A percentile compares a stretch with the other conserved stretches of the same genome.
Evolutionary conservation across 2,888 invertebrate genomes (phyloP).

Genomic region (Pristionchus japonicus): DNA sequence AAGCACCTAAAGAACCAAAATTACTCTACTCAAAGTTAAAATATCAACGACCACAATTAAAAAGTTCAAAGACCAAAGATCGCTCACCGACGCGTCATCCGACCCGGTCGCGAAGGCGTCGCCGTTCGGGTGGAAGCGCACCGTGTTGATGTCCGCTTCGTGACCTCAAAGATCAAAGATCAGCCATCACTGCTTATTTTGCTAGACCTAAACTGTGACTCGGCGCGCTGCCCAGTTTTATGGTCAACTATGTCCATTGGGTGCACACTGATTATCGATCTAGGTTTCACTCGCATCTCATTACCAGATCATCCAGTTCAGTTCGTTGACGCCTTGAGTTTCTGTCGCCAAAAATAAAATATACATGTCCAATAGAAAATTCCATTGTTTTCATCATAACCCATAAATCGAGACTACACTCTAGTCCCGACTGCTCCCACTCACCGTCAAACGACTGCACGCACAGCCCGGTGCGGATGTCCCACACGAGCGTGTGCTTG

Average conservation of each 20-base stretch:
- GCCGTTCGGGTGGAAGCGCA: conserved; percentile 97
- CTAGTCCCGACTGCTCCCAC: background rate
- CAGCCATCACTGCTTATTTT: background rate
- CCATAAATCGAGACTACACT: background rate
- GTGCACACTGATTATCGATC: no score
- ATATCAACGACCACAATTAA: background rate
- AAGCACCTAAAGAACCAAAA: background rate
- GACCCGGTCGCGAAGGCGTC: conserved; percentile 98
- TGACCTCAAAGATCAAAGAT: conserved; percentile 82
- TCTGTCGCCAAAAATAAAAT: no score
- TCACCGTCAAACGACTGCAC: conserved; percentile 92
- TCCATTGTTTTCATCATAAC: background rate
- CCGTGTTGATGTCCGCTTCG: conserved; percentile 96
- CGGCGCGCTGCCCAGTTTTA: background rate
- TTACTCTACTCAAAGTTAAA: background rate
- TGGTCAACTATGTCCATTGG: no score
- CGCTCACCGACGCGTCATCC: conserved; percentile 91
- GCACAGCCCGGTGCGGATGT: conserved; percentile 96
- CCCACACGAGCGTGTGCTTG: conserved; percentile 97
- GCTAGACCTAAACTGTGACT: background rate
- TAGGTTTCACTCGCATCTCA: no score
- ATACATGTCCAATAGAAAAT: no score
- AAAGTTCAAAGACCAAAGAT: background rate
- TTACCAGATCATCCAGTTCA: no score
- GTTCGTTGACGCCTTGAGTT: no score